Base-by-base conservation (phyloP, 1,140 invertebrate species). In the Pseudomyrmex dendroicus region DNA sequence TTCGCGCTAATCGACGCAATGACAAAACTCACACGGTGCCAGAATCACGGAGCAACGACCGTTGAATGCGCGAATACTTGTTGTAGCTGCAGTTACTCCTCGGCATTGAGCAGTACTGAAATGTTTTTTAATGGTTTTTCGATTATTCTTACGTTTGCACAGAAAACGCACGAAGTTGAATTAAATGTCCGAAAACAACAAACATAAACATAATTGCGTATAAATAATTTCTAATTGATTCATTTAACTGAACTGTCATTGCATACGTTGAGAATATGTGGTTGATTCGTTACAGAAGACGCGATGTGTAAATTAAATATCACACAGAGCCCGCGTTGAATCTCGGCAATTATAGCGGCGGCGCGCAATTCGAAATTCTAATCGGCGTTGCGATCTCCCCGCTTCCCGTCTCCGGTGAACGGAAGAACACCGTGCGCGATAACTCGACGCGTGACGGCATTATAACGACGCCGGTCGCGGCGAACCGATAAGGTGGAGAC, bases 381-480 rank as follows among this genome's bases (percentile, higher is more conserved):
- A 88, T 88, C 86, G 54, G 8, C 68, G 35, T 7, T 57, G 52
- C 66, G 52, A 87, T 87, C 86, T 73, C 73, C 86, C 83, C 85
- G 61, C 73, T 50, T 64, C 46, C 48, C n/a, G 20, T 50, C 10
- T 48, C 17, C 22, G 68, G 17, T 46, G 59, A 56, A 35, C 35
- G 35, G 50, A 67, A 83, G 76, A 35, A 22, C 59, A n/a, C 44
- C 67, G 22, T 52, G 15, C 15, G 48, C 84, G 86, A 87, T 86
- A 87, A 61, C n/a, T 12, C 48, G 76, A 66, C 74, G 74, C 85
- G 85, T 84, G 73, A 86, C 85, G 82, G 50, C 73, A 86, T 86
- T 84, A 54, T 73, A 84, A 84, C 57, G 83, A 66, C 57, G 20
- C 66, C 50, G 22, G 44, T 35, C 35, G 35, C 35, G 35, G 35